phyloP scores from a whole-genome alignment of 2,888 invertebrate species.

The Odontocerum albicorne region DNA sequence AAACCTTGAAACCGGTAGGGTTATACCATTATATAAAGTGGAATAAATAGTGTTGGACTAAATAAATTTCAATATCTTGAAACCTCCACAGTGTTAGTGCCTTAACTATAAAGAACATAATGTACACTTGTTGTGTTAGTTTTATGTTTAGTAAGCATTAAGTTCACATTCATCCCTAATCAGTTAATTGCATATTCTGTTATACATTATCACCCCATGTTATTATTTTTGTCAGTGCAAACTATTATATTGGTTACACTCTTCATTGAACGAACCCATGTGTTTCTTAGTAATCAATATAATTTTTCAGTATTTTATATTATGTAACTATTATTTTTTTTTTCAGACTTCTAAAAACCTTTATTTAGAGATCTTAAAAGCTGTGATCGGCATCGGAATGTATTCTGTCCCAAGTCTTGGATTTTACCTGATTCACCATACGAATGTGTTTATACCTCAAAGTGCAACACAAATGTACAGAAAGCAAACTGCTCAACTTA shows the following conservation, averaged over 20 bases:
- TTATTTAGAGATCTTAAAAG: constrained; percentile 45
- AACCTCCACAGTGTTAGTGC: too few species aligned
- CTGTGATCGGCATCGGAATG: constrained; percentile 44
- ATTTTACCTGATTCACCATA: constrained; percentile 49
- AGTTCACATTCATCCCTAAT: too few species aligned
- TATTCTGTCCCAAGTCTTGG: constrained; percentile 53
- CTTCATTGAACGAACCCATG: neutral
- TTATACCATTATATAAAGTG: too few species aligned
- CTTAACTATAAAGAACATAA: too few species aligned
- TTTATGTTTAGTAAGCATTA: too few species aligned
- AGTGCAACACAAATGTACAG: constrained; percentile 42
- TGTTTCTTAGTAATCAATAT: neutral
- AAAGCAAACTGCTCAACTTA: constrained; percentile 43
- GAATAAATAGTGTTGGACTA: too few species aligned
- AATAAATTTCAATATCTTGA: too few species aligned
- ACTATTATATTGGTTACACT: neutral
- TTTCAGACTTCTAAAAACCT: constrained; percentile 48
- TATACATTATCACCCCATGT: too few species aligned
- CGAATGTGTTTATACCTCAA: constrained; percentile 48
- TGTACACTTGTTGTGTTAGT: too few species aligned
- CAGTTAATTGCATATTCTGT: too few species aligned
- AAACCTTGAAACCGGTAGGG: too few species aligned
- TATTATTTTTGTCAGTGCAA: too few species aligned
- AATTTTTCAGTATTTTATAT: constrained; percentile 3
- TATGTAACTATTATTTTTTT: constrained; percentile 31